phyloP scores from a whole-genome alignment of 2,888 invertebrate species.

The Plebejus anna region DNA sequence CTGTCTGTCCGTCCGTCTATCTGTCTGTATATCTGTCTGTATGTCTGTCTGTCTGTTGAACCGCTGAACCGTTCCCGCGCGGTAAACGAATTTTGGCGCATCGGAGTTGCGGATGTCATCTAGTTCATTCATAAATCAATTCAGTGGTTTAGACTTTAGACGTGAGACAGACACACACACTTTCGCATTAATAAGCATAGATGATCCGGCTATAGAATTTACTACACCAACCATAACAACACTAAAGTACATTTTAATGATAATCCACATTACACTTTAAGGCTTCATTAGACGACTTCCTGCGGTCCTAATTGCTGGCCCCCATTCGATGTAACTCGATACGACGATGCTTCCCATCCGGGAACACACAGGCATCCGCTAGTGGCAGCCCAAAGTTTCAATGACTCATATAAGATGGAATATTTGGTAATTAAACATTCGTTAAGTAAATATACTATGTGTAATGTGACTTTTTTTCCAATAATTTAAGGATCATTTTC shows the following conservation, averaged over 20 bases:
- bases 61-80: too few species aligned
- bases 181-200: neutral
- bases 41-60: too few species aligned
- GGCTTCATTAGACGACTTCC: constrained; percentile 49
- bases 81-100: too few species aligned
- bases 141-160: too few species aligned
- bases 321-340: constrained; percentile 72
- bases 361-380: constrained; percentile 63
- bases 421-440: constrained; percentile 10
- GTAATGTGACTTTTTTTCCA: neutral
- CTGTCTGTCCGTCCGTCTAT: too few species aligned
- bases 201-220: neutral
- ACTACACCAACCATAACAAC: neutral
- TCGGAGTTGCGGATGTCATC: too few species aligned
- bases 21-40: too few species aligned
- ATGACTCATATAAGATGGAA: constrained; percentile 20
- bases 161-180: neutral
- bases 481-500: neutral
- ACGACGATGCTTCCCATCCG: constrained; percentile 54
- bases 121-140: too few species aligned
- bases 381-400: constrained; percentile 67
- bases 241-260: constrained; percentile 4
- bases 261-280: constrained; percentile 17
- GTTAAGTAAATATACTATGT: too few species aligned
- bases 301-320: constrained; percentile 63